Percentiles rank a stretch among this genome's conserved stretches.
These are phyloP conservation scores for Dasypogon diadema DNA, from an alignment of 2,888 invertebrate genomes.

Conservation along the genomic window DNA sequence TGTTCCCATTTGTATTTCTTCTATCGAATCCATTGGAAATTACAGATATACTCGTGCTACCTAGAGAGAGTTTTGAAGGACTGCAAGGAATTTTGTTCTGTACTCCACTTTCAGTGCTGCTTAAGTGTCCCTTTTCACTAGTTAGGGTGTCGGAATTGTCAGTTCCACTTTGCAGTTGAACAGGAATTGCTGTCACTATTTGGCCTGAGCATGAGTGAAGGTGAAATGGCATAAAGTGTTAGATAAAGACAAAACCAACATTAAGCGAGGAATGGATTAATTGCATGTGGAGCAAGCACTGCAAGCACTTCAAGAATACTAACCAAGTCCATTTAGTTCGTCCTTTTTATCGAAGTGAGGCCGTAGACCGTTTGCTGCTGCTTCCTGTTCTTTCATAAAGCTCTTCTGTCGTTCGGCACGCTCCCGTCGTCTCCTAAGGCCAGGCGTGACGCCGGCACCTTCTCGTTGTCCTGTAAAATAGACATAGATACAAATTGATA, in stretches of 20 bases:
- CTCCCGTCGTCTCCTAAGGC: slow-evolving; percentile 82
- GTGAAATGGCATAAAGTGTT: slow-evolving; percentile 49
- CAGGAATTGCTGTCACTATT: slow-evolving; percentile 68
- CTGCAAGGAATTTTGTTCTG: slow-evolving; percentile 26
- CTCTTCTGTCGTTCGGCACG: slow-evolving; percentile 87
- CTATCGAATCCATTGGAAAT: slow-evolving; percentile 54
- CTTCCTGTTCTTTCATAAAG: slow-evolving; percentile 86
- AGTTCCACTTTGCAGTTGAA: slow-evolving; percentile 64
- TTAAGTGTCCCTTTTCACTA: slow-evolving; percentile 23
- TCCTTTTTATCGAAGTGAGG: slow-evolving; percentile 60
- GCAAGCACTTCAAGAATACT: slow-evolving; percentile 46
- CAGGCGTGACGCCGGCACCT: slow-evolving; percentile 84
- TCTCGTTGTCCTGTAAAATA: slow-evolving; percentile 58
- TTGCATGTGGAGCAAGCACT: slow-evolving; percentile 55
- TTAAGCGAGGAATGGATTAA: slow-evolving; percentile 44
- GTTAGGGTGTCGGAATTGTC: slow-evolving; percentile 61
- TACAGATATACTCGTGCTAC: slow-evolving; percentile 55
- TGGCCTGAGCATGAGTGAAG: slow-evolving; percentile 61
- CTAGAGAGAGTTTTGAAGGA: slow-evolving; percentile 45
- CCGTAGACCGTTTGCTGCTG: slow-evolving; percentile 61
- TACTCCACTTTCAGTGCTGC: neutral
- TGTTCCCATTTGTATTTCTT: slow-evolving; percentile 47
- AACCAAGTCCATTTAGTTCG: slow-evolving; percentile 65
- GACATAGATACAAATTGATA: too few relatives aligned
- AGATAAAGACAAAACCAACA: slow-evolving; percentile 50